These are phyloP conservation scores for Oligia latruncula DNA, from an alignment of 2,888 invertebrate species.

Conservation along the genomic window DNA sequence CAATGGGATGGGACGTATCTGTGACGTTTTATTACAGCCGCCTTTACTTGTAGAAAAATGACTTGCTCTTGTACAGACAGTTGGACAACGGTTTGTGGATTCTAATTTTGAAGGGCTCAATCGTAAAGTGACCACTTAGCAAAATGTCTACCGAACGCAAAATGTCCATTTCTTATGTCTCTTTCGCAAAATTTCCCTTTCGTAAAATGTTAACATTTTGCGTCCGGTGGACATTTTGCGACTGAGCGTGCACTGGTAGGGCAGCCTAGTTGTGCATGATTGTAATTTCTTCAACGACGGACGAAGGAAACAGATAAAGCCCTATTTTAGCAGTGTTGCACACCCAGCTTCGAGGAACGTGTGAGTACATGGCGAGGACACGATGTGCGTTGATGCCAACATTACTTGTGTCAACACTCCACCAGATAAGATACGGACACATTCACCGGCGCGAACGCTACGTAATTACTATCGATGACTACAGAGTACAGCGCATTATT, in stretches of 20 bases:
- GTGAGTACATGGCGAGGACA: background rate
- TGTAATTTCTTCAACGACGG: background rate
- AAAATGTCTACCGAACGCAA: too few relatives aligned
- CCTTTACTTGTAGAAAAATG: background rate
- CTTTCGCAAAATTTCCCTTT: background rate
- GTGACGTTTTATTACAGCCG: background rate
- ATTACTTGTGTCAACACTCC: conserved; percentile 41
- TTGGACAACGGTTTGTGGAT: background rate
- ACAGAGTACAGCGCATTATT: conserved; percentile 8
- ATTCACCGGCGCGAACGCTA: conserved; percentile 1
- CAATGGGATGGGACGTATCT: background rate
- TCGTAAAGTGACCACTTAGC: too few relatives aligned
- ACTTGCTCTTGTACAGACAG: background rate
- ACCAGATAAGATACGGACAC: conserved; percentile 46
- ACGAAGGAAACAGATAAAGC: conserved; percentile 19
- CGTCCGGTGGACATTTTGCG: background rate
- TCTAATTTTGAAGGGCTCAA: background rate
- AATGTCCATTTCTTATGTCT: too few relatives aligned
- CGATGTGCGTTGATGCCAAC: background rate
- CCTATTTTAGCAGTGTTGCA: conserved; percentile 12
- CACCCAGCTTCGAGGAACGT: background rate
- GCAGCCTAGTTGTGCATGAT: background rate
- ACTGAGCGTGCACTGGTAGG: background rate
- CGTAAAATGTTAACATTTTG: background rate
- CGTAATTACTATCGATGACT: conserved; percentile 24